Conservation (phyloP, 2,888 invertebrate genomes). For the Epinotia bilunana region DNA sequence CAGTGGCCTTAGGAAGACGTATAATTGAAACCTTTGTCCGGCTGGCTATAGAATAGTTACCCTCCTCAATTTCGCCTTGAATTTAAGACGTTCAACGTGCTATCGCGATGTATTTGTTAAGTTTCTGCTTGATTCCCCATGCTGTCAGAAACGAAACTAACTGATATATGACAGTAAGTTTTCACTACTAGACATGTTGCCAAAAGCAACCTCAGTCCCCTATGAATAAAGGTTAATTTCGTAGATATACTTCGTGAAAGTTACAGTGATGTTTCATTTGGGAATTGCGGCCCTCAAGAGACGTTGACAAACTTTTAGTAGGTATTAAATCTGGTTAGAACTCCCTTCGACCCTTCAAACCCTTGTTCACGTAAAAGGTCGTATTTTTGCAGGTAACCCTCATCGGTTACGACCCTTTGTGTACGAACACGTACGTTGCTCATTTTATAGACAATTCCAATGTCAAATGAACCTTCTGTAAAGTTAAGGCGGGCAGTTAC, state of each 20-base stretch:
- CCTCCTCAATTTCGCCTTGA: neutral
- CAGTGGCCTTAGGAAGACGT: no score
- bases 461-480: slow-evolving; percentile 27
- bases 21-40: no score
- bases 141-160: slow-evolving; percentile 10
- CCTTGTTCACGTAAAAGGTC: neutral
- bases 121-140: slow-evolving; percentile 9
- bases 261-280: slow-evolving; percentile 34
- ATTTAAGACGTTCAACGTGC: neutral
- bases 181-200: neutral
- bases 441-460: slow-evolving; percentile 19
- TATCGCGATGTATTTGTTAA: slow-evolving; percentile 14
- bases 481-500: slow-evolving; percentile 11
- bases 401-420: slow-evolving; percentile 1
- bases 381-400: slow-evolving; percentile 5
- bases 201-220: neutral
- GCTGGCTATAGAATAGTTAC: neutral
- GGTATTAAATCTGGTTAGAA: slow-evolving; percentile 32
- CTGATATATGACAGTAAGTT: neutral
- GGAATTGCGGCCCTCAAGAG: slow-evolving; percentile 20
- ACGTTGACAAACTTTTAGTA: slow-evolving; percentile 35
- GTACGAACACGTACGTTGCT: slow-evolving; percentile 3
- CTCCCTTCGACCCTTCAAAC: slow-evolving; percentile 8
- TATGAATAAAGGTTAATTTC: neutral
- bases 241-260: neutral